These are phyloP conservation scores for Cassiopea andromeda DNA, from an alignment of 30 jellyfish, hydroid and myxozoan species.

Conservation along the genomic window DNA sequence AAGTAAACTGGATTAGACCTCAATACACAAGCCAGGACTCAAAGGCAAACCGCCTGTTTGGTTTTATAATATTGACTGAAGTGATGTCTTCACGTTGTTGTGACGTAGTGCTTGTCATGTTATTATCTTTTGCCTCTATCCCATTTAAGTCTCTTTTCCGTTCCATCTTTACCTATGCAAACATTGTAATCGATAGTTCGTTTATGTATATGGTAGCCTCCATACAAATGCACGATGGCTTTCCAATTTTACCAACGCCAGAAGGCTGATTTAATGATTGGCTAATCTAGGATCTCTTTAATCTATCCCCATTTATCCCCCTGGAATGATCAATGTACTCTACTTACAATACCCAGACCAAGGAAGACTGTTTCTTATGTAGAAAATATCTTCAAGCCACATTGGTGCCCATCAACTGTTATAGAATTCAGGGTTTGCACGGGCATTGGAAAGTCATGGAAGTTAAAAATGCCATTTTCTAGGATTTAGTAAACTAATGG, in stretches of 20 bases:
- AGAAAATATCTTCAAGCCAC: too few species aligned
- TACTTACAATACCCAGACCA: too few species aligned
- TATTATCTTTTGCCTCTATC: slow-evolving; percentile 29
- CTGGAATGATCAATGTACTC: too few species aligned
- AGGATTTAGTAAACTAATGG: too few species aligned
- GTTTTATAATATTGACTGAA: slow-evolving; percentile 47
- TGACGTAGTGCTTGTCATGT: slow-evolving; percentile 21
- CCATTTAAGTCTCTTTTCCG: slow-evolving; percentile 24
- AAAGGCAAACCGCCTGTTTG: slow-evolving; percentile 77
- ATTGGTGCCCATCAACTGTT: too few species aligned
- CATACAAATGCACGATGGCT: background rate
- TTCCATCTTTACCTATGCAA: background rate
- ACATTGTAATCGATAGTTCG: slow-evolving; percentile 18
- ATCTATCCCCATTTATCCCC: background rate
- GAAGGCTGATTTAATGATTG: background rate
- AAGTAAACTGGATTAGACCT: slow-evolving; percentile 67
- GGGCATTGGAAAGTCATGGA: too few species aligned
- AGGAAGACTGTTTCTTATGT: too few species aligned
- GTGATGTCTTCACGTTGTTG: slow-evolving; percentile 42
- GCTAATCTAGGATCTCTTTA: slow-evolving; percentile 3
- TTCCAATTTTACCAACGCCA: background rate
- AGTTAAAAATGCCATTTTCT: too few species aligned
- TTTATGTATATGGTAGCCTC: background rate
- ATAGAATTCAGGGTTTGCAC: too few species aligned
- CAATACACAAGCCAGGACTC: slow-evolving; percentile 60